phyloP scores from a whole-genome alignment of 2,888 invertebrate species.

The Polymixis flavicincta region DNA sequence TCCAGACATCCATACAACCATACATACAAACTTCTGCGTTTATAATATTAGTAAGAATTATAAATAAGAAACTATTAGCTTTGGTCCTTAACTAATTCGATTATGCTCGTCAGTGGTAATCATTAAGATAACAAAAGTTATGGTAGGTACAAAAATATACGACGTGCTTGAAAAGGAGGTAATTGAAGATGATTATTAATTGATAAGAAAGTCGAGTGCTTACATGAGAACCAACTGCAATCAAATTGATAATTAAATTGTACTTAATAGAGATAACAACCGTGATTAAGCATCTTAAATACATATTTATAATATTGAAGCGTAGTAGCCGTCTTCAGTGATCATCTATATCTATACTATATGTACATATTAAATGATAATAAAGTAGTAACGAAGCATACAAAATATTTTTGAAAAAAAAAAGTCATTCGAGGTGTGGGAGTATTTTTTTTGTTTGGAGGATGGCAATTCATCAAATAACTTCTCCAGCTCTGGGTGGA shows the following conservation, averaged over 20 bases:
- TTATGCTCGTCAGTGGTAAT: background rate
- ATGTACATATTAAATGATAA: background rate
- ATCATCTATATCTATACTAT: too few species aligned
- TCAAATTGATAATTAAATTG: slow-evolving; percentile 19
- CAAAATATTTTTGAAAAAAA: background rate
- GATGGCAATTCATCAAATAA: too few species aligned
- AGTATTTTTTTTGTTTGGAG: too few species aligned
- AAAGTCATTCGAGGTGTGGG: too few species aligned
- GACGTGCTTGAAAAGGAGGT: background rate
- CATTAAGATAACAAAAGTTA: slow-evolving; percentile 17
- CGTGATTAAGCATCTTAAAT: background rate
- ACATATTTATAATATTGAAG: background rate
- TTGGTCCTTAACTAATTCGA: slow-evolving; percentile 8
- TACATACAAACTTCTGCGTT: too few species aligned
- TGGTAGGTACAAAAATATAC: slow-evolving; percentile 11
- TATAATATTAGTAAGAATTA: background rate
- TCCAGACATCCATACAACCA: too few species aligned
- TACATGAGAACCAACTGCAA: slow-evolving; percentile 5
- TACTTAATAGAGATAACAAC: background rate
- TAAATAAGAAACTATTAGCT: background rate
- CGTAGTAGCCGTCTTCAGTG: background rate
- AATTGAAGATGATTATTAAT: background rate
- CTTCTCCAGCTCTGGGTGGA: too few species aligned
- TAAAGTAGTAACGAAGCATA: too few species aligned
- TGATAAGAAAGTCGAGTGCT: background rate